Percentiles rank a stretch among this genome's conserved stretches.
phyloP scores from a whole-genome alignment of 2,113 vertebrate species.

The Apaloderma vittatum region DNA sequence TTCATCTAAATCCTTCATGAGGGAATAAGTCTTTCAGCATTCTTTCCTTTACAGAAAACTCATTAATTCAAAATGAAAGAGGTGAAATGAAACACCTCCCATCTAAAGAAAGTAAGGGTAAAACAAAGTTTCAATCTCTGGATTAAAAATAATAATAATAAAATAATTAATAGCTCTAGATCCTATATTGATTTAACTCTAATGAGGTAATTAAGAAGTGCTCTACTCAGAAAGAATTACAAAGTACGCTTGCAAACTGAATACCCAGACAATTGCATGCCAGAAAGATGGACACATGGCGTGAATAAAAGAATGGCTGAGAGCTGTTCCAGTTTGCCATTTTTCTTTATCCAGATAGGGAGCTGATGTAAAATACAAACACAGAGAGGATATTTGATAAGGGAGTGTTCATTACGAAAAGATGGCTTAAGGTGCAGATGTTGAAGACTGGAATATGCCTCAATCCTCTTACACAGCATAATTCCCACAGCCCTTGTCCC shows the following conservation, averaged over 20 bases:
- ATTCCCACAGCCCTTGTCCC: neutral
- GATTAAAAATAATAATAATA: neutral
- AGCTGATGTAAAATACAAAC: neutral
- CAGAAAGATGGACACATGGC: neutral
- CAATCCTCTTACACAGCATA: constrained; percentile 26
- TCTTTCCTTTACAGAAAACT: neutral
- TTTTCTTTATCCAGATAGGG: neutral
- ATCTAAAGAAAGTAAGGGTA: neutral
- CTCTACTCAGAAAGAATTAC: neutral
- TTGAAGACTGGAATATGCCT: neutral
- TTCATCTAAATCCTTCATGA: neutral
- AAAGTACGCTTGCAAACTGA: neutral
- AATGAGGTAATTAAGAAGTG: constrained; percentile 9
- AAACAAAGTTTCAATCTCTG: neutral
- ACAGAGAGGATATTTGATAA: neutral
- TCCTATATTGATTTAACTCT: neutral
- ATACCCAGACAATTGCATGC: neutral
- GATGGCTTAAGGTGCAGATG: constrained; percentile 1
- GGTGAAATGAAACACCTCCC: neutral
- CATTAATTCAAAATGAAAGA: neutral
- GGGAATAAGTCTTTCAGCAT: neutral
- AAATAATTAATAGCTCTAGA: neutral
- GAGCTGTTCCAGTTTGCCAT: neutral
- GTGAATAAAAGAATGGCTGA: neutral
- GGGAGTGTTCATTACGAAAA: neutral